Conservation (phyloP, 2,797 vertebrate species). For the Poeciliopsis paucimaculata region DNA sequence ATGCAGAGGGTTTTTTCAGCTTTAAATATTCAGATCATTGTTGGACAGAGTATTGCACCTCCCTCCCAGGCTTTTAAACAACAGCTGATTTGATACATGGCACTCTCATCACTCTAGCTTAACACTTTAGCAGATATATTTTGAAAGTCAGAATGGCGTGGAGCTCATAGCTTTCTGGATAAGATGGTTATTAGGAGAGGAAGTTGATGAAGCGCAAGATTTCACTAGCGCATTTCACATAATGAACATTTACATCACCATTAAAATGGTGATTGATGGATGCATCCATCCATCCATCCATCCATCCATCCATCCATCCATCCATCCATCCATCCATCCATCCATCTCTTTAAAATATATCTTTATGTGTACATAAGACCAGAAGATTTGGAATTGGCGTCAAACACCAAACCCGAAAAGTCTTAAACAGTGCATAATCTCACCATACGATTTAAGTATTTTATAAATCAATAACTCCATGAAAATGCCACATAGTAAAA, state of each 20-base stretch:
- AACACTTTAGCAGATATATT: conserved; percentile 47
- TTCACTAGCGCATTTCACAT: conserved; percentile 6
- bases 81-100: conserved; percentile 62
- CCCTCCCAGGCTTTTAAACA: conserved; percentile 62
- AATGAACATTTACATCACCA: background rate
- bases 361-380: background rate
- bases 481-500: background rate
- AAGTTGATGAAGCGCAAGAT: conserved; percentile 9
- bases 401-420: background rate
- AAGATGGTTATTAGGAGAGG: conserved; percentile 12
- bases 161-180: conserved; percentile 27
- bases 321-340: too few species aligned
- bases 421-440: background rate
- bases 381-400: background rate
- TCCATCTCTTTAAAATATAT: too few species aligned
- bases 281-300: too few species aligned
- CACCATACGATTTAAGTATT: background rate
- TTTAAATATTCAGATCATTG: conserved; percentile 73
- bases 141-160: conserved; percentile 34
- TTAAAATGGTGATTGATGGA: too few species aligned
- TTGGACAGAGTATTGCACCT: conserved; percentile 67
- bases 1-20: conserved; percentile 44
- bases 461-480: background rate
- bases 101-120: conserved; percentile 35
- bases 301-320: too few species aligned